Base-by-base conservation (phyloP, 2,888 invertebrate species). In the Mycogona germanica region DNA sequence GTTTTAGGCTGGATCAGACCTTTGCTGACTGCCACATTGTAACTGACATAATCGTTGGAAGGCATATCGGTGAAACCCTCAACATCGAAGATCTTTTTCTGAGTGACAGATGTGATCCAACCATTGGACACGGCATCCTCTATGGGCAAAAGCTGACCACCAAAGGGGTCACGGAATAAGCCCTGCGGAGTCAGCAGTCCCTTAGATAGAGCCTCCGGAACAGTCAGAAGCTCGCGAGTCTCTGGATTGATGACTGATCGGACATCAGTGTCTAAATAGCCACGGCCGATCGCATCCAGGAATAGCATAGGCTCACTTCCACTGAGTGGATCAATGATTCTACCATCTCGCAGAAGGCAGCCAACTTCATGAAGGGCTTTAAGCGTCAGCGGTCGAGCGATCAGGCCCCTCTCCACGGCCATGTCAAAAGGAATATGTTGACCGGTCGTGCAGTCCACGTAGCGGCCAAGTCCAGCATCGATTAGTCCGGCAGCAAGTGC, bases 111-210 rank as follows among this genome's bases (percentile, higher is more conserved):
- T 26, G 84, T 84, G 55, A 96, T 84, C 44, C 89, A 77, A 59
- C 95, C 95, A 56, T 84, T 80, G 65, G 86, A 82, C 17, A 91
- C 87, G 0, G 96, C 96, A 67, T 93, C 91, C 19, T 80, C 78
- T 58, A 95, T 79, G 23, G 81, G 76, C 57, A 87, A 76, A 17
- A 80, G 73, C 70, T 86, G 83, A 44, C 78, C 79, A 0, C 82
- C 83, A 60, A 79, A 74, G 55, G 78, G 78, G 70, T 92, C 84
- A 47, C 78, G 76, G 70, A 87, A 91, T 62, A 78, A 79, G 30
- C 83, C 79, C 55, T 81, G 78, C 0, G 82, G 79, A 51, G 82
- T 75, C 55, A 96, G 80, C 47, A 96, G 80, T 53, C 85, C 87
- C 63, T 79, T 76, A 58, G 79, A 80, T 60, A 95, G 74, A 2